Evolutionary conservation across 2,113 vertebrate genomes (phyloP).

Genomic region (Lycocorax pyrrhopterus): DNA sequence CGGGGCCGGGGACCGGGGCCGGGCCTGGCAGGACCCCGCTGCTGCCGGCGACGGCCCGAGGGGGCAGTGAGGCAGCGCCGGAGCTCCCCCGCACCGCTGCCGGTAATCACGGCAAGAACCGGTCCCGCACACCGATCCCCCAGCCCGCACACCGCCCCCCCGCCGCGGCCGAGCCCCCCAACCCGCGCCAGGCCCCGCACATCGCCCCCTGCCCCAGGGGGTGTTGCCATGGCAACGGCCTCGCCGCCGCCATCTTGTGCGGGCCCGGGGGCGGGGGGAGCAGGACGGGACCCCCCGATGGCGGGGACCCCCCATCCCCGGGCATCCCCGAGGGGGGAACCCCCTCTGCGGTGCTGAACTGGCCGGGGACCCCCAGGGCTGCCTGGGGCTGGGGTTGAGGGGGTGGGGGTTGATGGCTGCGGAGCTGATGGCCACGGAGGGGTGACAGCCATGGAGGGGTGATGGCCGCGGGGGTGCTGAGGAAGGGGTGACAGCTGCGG

Average conservation of each 20-base stretch:
- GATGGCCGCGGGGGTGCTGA: not conserved
- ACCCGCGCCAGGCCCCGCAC: not conserved
- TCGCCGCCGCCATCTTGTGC: not conserved
- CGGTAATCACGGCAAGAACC: not conserved
- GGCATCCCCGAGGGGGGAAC: too few relatives aligned
- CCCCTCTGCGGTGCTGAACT: not conserved
- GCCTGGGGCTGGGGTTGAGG: not conserved
- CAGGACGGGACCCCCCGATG: not conserved
- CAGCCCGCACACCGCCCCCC: not conserved
- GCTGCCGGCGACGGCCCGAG: not conserved
- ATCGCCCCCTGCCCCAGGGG: not conserved
- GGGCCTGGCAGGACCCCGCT: not conserved
- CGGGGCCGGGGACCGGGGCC: too few relatives aligned
- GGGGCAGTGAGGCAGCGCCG: not conserved
- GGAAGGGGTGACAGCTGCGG: not conserved
- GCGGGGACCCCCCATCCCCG: not conserved
- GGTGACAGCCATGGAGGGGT: too few relatives aligned
- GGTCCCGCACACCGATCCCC: not conserved
- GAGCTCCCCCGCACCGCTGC: not conserved
- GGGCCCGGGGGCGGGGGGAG: not conserved
- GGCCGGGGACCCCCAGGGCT: not conserved
- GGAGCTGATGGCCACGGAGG: not conserved
- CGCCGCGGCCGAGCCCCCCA: not conserved
- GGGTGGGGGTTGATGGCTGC: too few relatives aligned
- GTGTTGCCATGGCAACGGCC: not conserved